Evolutionary conservation across 2,797 vertebrate species (phyloP).

Genomic region (Chiloscyllium punctatum): DNA sequence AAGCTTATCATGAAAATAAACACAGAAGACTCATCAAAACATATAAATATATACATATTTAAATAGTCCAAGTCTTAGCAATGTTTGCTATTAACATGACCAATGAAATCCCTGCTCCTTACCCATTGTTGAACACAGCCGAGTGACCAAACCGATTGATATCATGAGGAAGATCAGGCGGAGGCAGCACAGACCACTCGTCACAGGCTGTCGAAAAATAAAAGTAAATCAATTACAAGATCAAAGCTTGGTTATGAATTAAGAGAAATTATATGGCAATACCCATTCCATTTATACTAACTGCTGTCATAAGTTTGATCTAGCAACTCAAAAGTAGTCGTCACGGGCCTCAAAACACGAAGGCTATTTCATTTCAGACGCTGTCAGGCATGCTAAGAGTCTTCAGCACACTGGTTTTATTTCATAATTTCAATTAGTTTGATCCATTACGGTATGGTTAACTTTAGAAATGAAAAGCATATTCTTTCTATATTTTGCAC

Average conservation of each 20-base stretch:
- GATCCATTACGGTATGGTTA: not conserved
- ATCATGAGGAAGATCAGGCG: slow-evolving; percentile 74
- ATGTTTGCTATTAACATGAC: not conserved
- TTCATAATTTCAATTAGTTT: not conserved
- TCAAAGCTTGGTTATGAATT: not conserved
- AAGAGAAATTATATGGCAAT: not conserved
- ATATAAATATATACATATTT: not conserved
- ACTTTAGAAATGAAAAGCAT: not conserved
- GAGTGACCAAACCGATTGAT: slow-evolving; percentile 94
- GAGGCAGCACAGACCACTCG: slow-evolving; percentile 80
- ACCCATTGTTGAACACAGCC: slow-evolving; percentile 77
- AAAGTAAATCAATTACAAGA: not conserved
- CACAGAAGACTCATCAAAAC: not conserved
- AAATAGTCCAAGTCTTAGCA: not conserved
- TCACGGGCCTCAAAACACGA: no score
- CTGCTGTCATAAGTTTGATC: not conserved
- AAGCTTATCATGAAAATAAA: not conserved
- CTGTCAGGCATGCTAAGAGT: no score
- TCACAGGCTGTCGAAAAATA: slow-evolving; percentile 69
- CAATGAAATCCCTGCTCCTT: slow-evolving; percentile 41
- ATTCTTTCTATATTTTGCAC: not conserved
- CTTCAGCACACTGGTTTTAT: no score
- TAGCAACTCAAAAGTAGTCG: no score
- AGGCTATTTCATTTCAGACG: no score
- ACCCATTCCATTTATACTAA: not conserved